Evolutionary conservation across 1,140 invertebrate species (phyloP).

Genomic region (Frieseomelitta varia): DNA sequence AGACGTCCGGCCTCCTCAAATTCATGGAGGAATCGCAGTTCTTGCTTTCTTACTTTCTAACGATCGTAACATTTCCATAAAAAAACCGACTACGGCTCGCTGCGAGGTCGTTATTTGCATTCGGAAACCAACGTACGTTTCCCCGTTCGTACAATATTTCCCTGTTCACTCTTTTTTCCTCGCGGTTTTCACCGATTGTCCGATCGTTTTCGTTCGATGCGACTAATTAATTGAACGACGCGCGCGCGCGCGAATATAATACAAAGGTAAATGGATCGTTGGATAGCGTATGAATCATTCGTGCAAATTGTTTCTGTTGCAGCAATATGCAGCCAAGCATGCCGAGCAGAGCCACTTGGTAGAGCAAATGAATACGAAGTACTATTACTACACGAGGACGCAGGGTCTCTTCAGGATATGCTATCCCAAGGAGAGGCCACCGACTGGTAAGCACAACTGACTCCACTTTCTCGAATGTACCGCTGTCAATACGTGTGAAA

Average conservation of each 20-base stretch:
- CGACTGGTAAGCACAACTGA: conserved; percentile 85
- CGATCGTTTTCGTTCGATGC: neutral
- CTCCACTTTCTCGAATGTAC: neutral
- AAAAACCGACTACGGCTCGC: conserved; percentile 23
- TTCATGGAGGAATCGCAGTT: neutral
- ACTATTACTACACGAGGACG: conserved; percentile 93
- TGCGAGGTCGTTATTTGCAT: conserved; percentile 13
- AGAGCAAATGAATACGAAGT: conserved; percentile 91
- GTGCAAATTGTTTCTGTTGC: conserved; percentile 76
- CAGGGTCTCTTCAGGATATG: conserved; percentile 95
- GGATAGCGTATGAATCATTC: conserved; percentile 25
- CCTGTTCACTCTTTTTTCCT: neutral
- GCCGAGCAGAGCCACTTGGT: conserved; percentile 87
- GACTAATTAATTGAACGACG: neutral
- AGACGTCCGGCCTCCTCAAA: neutral
- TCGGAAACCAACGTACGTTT: neutral
- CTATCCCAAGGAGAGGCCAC: conserved; percentile 93
- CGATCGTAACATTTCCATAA: conserved; percentile 50
- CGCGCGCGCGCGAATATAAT: neutral
- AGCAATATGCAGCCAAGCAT: conserved; percentile 89
- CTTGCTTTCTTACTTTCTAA: conserved; percentile 61
- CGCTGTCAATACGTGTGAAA: neutral
- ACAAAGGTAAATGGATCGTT: conserved; percentile 11
- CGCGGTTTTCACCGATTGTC: neutral
- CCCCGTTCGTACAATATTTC: conserved; percentile 1